Base-by-base conservation (phyloP, 1,140 invertebrate species). In the Brachionus manjavacas region DNA sequence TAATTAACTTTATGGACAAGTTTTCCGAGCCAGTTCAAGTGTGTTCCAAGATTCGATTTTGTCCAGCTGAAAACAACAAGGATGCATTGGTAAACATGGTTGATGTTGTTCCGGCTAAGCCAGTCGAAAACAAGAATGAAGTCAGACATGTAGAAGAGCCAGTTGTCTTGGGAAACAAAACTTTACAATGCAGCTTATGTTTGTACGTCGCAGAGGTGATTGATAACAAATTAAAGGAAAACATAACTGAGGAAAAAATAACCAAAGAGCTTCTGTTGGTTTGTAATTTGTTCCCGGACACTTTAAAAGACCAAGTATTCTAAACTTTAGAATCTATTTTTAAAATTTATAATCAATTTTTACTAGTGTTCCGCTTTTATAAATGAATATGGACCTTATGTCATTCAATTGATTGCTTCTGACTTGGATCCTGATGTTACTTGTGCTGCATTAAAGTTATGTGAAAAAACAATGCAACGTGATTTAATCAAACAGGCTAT, bases 221-320 rank as follows among this genome's bases (percentile, higher is more conserved):
- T 28, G 25, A 84, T 4, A 41, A 74, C 20, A 52, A 84, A 28
- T 35, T 84, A 70, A 74, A 49, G 16, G n/a, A 70, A 23, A 84
- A 84, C 6, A 70, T 72, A 84, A 84, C 83, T 0, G 83, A 84
- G 43, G 46, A 84, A 55, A 4, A 84, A 84, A 78, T 74, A 14
- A 35, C 31, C 3, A 28, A 74, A 52, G 68, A 52, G n/a, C 9
- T 84, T 7, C 11, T 35, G n/a, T 16, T 68, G 23, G 66, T 84
- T 4, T 84, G 83, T 64, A 76, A 84, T 76, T n/a, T 74, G n/a
- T 74, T 84, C 9, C 83, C 83, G 8, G 14, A n/a, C 16, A 43
- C 6, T 25, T n/a, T 83, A 16, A 31, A 72, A 49, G 60, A 83
- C 16, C 81, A 83, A 43, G 79, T 70, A 70, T 49, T 9, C 41